Conservation (phyloP, 2,797 vertebrate genomes). For the Chelon labrosus region DNA sequence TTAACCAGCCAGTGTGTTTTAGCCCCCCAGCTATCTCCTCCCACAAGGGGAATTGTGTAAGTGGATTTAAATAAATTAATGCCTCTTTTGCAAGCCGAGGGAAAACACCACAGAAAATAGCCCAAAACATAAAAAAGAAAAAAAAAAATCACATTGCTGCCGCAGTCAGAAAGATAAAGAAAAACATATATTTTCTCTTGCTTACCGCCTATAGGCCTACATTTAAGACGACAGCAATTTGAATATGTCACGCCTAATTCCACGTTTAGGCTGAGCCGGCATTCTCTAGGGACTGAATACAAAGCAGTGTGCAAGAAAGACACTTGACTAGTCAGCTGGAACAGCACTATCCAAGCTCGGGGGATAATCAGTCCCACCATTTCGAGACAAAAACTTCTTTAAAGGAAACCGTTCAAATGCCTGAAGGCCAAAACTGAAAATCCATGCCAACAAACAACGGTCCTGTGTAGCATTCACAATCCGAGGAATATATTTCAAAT, state of each 20-base stretch:
- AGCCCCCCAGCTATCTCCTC: constrained; percentile 65
- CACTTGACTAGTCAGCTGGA: constrained; percentile 76
- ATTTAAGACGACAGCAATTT: constrained; percentile 58
- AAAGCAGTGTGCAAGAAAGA: constrained; percentile 64
- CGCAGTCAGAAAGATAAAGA: constrained; percentile 58
- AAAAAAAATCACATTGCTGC: constrained; percentile 27
- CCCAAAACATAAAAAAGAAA: constrained; percentile 25
- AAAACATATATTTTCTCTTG: constrained; percentile 49
- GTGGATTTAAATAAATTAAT: constrained; percentile 84
- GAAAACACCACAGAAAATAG: constrained; percentile 53
- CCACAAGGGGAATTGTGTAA: constrained; percentile 73
- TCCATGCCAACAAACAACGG: constrained; percentile 40
- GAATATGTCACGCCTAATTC: constrained; percentile 72
- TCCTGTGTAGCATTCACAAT: constrained; percentile 12
- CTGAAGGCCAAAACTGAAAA: constrained; percentile 28
- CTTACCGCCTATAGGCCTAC: constrained; percentile 46
- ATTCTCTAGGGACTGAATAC: constrained; percentile 69
- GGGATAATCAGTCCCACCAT: constrained; percentile 66
- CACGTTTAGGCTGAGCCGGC: constrained; percentile 60
- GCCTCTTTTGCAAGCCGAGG: constrained; percentile 57
- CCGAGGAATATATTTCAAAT: constrained; percentile 6
- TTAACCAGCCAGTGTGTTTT: constrained; percentile 52
- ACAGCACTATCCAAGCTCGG: constrained; percentile 58
- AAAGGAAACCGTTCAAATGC: constrained; percentile 41
- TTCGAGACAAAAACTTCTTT: constrained; percentile 55